These are phyloP conservation scores for Furcula furcula DNA, from an alignment of 2,888 invertebrate genomes.

Conservation along the genomic window DNA sequence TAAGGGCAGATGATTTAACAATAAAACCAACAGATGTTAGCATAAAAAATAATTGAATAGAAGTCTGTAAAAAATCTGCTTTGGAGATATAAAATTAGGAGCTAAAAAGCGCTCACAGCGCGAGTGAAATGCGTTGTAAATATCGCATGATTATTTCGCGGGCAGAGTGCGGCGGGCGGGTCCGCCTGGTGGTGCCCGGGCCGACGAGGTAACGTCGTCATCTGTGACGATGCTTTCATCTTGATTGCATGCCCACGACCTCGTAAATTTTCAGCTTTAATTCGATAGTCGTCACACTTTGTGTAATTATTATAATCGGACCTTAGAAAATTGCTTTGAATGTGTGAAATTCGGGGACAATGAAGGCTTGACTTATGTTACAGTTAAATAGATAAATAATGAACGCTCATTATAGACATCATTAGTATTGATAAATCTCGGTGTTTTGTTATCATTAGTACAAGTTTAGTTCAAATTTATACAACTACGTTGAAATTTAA, in stretches of 20 bases:
- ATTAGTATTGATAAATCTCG: too few species aligned
- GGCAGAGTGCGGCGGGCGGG: conserved; percentile 9
- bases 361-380: neutral
- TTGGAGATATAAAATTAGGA: too few species aligned
- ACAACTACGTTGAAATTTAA: too few species aligned
- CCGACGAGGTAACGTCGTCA: conserved; percentile 15
- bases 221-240: conserved; percentile 47
- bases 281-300: conserved; percentile 44
- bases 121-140: conserved; percentile 13
- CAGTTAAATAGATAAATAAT: neutral
- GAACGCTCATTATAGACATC: too few species aligned
- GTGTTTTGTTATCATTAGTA: too few species aligned
- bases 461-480: too few species aligned
- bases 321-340: conserved; percentile 6
- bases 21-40: too few species aligned
- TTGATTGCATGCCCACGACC: conserved; percentile 52
- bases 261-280: conserved; percentile 50
- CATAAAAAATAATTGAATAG: too few species aligned
- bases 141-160: conserved; percentile 17
- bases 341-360: neutral
- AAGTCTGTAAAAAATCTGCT: too few species aligned
- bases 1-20: too few species aligned
- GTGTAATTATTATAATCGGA: conserved; percentile 35
- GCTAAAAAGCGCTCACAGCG: conserved; percentile 8
- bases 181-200: conserved; percentile 4